Evolutionary conservation across 2,888 invertebrate genomes (phyloP), one percentile per base, ranked within the genome.

Genomic region (Cremastinae sp.): DNA sequence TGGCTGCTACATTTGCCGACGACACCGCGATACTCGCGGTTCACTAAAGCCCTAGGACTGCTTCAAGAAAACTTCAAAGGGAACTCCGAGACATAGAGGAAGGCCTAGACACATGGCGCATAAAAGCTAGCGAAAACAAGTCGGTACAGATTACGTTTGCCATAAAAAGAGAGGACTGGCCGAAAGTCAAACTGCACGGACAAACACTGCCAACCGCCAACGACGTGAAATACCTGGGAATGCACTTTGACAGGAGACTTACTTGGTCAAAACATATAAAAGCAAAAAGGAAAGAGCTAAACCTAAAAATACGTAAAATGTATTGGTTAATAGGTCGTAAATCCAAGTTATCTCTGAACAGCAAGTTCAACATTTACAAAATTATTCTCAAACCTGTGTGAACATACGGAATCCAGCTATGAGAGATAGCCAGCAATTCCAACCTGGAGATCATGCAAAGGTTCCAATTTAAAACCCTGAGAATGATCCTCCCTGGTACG

Each of bases 151-250:
- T 81, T 4, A 81, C 80, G 12, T 82, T 82, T 53, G 80, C 82
- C 2, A 74, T 71, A 20, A 76, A 69, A 73, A 71, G 41, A 64
- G 61, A 45, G 0, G 45, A 51, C 37, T 76, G 68, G 28, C 66
- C 74, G 8, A 14, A 47, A 0, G 72, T 77, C n/a, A 39, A 4
- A 0, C 20, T 81, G 12, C 66, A 83, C 70, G 58, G 51, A 2
- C 28, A 65, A 20, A 18, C 39, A 10, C 58, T 81, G 2, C 78
- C 80, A 39, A 62, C 53, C n/a, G 47, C 14, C 14, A 70, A 79
- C 39, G 43, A 62, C 4, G 81, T 75, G 0, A 80, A 81, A 78
- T 82, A 82, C 61, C 75, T 84, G 0, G 82, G 80, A 7, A 75
- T 82, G 18, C 70, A 77, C 35, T 74, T 80, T 2, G 80, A 83